Base-by-base conservation (phyloP, 2,113 vertebrate genomes). In the Solea senegalensis region DNA sequence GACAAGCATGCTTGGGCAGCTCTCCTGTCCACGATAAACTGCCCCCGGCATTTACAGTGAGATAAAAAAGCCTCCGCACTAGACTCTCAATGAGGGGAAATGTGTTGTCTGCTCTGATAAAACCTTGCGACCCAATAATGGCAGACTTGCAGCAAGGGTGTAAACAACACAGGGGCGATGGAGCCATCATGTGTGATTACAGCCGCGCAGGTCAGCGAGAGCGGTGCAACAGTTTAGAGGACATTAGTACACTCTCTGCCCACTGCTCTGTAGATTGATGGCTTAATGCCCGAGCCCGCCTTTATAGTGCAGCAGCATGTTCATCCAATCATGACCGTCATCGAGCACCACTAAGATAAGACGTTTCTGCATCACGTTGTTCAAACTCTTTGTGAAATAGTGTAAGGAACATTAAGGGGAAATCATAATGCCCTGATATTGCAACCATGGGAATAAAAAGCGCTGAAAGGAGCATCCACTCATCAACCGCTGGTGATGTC, bases 101-200 rank as follows among this genome's bases (percentile, higher is more conserved):
- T 53, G 77, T 73, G 72, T 58, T 79, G 88, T 85, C 86, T 81
- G 82, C 52, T 76, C 64, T 60, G 77, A 86, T 83, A 85, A 78
- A 68, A 74, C 65, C 27, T 21, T 34, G 34, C 5, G 34, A 34
- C 34, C 5, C 34, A 34, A 6, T 34, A 6, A 34, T 34, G 34
- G 34, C 34, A 34, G 34, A 34, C 34, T 34, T 34, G 34, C 34
- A 34, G 34, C 3, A 34, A 34, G 34, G 21, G 57, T 1, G 13
- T 60, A 55, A 69, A 66, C 52, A 74, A 54, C 65, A 59, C 8
- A 21, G 52, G 72, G 59, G 63, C 21, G 57, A 74, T 59, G 74
- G 68, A 61, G 15, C 72, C 54, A 48, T 69, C 57, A 40, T 45
- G 70, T 65, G 9, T 43, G 53, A 16, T 72, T 60, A 66, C 46